Evolutionary conservation across 1,140 invertebrate genomes (phyloP), one percentile per base, ranked within the genome.

Genomic region (Lepidurus arcticus): DNA sequence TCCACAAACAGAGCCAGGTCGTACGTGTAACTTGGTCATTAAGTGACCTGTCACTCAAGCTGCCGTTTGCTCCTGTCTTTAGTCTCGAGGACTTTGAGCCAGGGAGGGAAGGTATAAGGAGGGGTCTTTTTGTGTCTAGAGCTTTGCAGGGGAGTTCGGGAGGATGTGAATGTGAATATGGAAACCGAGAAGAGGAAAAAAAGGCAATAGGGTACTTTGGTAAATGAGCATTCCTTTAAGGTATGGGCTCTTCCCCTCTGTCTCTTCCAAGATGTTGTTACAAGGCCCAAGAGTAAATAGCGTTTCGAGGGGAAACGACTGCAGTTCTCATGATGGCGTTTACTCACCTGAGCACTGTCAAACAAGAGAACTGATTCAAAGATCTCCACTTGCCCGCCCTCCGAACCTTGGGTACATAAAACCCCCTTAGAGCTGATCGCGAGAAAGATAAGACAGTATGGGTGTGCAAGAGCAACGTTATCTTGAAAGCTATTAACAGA

Each of bases 31-130:
- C 53, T 65, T 65, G 53, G 53, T 65, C 53, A 65, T 65, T 65
- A 65, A 65, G 53, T 65, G 53, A 65, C 53, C 53, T 65, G 53
- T 65, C 53, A 65, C 53, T 65, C 53, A 65, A 65, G 21, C 53
- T 65, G 53, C 53, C 53, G 21, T 65, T 65, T 65, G 53, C 53
- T 65, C 53, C 53, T 65, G 53, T 9, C 53, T 65, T 65, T 65
- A 21, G 34, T 4, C 34, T 34, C 2, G 34, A 34, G 34, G 8
- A 65, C 8, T 21, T 65, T 47, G 16, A n/a, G 16, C 53, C 21
- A 4, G 53, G 53, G 21, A 1, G 16, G 21, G 21, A 65, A 65
- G 53, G 53, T 65, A 16, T n/a, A 16, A 21, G 21, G 21, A 65
- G 21, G 21, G 45, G 13, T 13, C 53, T 65, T 34, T 4, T 34